Base-by-base conservation (phyloP, 2,888 invertebrate genomes). In the Cenopis cana region DNA sequence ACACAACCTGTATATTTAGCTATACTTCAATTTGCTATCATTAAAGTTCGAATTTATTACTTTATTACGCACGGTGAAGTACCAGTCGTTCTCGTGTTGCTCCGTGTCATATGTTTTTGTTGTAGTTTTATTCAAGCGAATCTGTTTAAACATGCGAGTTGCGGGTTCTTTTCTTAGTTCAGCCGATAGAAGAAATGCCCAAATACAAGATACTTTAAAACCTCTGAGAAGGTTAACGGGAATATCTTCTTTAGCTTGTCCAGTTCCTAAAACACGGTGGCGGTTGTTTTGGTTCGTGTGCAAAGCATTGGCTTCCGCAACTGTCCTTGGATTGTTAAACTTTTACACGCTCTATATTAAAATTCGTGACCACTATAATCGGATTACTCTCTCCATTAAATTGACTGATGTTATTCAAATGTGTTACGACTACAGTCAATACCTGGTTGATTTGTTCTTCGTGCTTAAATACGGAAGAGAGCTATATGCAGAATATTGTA, bases 381-480 rank as follows among this genome's bases (percentile, higher is more conserved):
- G 56, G 8, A 18, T 88, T 12, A 79, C 78, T 14, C 41, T 75
- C 4, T 89, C 90, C 9, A 82, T 91, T 24, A 85, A 77, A 77
- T 69, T 88, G 36, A 88, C 87, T 20, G 90, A 91, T 70, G 74
- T 74, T 0, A 64, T 84, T 6, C 90, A 91, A 78, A 83, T 82
- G 76, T 59, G 86, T 36, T 86, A 81, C 70, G 90, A 91, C 69
- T 80, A 82, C 61, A 77, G 74, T 41, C 90, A 89, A 76, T 90
- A 87, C 60, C 56, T 80, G 0, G 80, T 89, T 0, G 91, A 91
- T 76, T 77, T 91, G 70, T 83, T 76, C 73, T 87, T 82, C 54
- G 82, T 89, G 12, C 83, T 81, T 64, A 87, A 85, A 74, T 89
- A 85, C 70, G 89, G 91, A 14, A 79, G 82, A 46, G 75, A 80